Percentiles rank a stretch among this genome's conserved stretches.
These are phyloP conservation scores for Antedon bifida DNA, from an alignment of 35 echinoderm and acorn worm species.

Conservation along the genomic window DNA sequence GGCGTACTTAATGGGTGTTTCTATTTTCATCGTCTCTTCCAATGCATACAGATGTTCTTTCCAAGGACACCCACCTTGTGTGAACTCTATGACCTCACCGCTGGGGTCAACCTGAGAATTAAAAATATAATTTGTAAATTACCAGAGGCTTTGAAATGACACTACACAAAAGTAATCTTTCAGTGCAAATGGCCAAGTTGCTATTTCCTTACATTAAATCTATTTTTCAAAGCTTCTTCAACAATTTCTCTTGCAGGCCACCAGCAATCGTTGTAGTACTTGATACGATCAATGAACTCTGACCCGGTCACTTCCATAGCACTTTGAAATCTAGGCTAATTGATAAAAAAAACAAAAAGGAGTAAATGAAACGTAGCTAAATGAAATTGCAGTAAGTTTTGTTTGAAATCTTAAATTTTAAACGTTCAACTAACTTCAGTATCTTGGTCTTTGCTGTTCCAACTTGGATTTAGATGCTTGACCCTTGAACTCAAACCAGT, in stretches of 20 bases:
- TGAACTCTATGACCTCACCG: conserved; percentile 56
- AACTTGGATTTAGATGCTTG: conserved; percentile 56
- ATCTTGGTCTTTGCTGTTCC: conserved; percentile 45
- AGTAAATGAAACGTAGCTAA: background rate
- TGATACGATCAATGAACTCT: conserved; percentile 58
- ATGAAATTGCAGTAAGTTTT: background rate
- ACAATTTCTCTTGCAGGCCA: conserved; percentile 75
- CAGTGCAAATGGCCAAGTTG: too few relatives aligned
- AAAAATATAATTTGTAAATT: too few relatives aligned
- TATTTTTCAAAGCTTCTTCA: conserved; percentile 37
- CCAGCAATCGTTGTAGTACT: conserved; percentile 67
- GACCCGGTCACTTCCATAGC: conserved; percentile 53
- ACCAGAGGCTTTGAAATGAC: too few relatives aligned
- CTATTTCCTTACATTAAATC: conserved; percentile 60
- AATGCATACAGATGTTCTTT: conserved; percentile 81
- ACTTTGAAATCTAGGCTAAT: conserved; percentile 55
- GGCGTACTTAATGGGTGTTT: conserved; percentile 83
- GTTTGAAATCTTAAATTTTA: background rate
- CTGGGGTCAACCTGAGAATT: conserved; percentile 54
- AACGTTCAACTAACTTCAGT: conserved; percentile 28
- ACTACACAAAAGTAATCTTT: too few relatives aligned
- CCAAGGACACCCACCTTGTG: conserved; percentile 72
- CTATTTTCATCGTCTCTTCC: conserved; percentile 43
- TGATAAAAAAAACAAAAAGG: conserved; percentile 15
- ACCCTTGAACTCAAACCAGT: conserved; percentile 74